Percentiles rank a stretch among this genome's conserved stretches.
Conservation (phyloP, 2,113 vertebrate genomes). For the Eptesicus fuscus region DNA sequence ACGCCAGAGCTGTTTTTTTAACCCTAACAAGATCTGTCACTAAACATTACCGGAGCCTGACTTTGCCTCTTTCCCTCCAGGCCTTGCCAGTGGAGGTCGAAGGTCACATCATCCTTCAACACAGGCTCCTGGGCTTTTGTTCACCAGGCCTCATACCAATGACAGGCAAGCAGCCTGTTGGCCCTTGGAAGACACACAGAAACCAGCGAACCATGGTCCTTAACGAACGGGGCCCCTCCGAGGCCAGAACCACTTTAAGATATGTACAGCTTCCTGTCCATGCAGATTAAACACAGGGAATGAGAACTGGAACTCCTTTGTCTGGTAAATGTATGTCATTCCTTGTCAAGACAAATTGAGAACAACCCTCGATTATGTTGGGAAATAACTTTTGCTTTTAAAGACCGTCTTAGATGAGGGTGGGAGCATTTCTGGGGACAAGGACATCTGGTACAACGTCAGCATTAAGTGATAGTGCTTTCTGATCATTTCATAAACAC, state of each 20-base stretch:
- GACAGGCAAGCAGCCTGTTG: slow-evolving; percentile 76
- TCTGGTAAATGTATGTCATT: slow-evolving; percentile 31
- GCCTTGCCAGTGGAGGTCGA: slow-evolving; percentile 79
- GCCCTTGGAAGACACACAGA: slow-evolving; percentile 77
- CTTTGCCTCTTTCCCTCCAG: slow-evolving; percentile 84
- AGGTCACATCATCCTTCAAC: slow-evolving; percentile 83
- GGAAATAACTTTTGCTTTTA: slow-evolving; percentile 15
- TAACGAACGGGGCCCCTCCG: not conserved
- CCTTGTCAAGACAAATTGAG: slow-evolving; percentile 53
- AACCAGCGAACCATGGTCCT: slow-evolving; percentile 46
- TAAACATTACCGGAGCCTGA: slow-evolving; percentile 89
- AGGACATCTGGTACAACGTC: not conserved
- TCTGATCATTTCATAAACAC: slow-evolving; percentile 4
- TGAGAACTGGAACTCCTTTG: slow-evolving; percentile 10
- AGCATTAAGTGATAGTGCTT: not conserved
- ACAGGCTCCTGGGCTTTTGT: slow-evolving; percentile 82
- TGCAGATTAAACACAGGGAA: slow-evolving; percentile 47
- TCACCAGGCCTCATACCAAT: slow-evolving; percentile 82
- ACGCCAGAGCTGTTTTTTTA: slow-evolving; percentile 86
- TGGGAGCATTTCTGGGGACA: not conserved
- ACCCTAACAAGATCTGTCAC: slow-evolving; percentile 88
- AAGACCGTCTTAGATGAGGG: not conserved
- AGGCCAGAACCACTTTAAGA: not conserved
- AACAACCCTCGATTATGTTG: not conserved
- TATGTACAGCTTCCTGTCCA: slow-evolving; percentile 50